A percentile compares a stretch with the other conserved stretches of the same genome.
Evolutionary conservation across 1,140 invertebrate genomes (phyloP).

Genomic region (Parapsyche elsis): DNA sequence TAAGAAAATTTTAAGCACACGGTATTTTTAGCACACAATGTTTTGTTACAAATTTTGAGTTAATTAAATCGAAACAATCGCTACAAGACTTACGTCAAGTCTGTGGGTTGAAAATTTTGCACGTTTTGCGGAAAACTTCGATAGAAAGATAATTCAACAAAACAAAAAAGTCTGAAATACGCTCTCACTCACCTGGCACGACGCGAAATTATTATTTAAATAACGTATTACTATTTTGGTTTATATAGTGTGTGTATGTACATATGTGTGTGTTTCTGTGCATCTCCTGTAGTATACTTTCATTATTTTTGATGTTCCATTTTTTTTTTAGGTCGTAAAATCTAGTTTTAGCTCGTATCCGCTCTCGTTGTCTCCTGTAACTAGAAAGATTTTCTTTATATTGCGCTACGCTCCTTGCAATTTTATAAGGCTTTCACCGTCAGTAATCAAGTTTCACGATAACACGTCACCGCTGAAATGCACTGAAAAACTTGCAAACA

Average conservation of each 20-base stretch:
- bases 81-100: too few relatives aligned
- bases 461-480: constrained; percentile 24
- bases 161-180: not conserved
- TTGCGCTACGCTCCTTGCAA: constrained; percentile 20
- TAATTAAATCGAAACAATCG: too few relatives aligned
- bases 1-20: too few relatives aligned
- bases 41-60: too few relatives aligned
- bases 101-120: too few relatives aligned
- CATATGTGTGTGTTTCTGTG: not conserved
- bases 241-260: not conserved
- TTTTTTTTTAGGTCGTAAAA: constrained; percentile 22
- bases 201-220: not conserved
- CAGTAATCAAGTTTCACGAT: constrained; percentile 32
- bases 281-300: constrained; percentile 16
- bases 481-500: not conserved
- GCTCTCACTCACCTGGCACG: not conserved
- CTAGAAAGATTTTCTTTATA: constrained; percentile 32
- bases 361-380: constrained; percentile 7
- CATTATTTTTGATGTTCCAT: constrained; percentile 6
- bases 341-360: constrained; percentile 25
- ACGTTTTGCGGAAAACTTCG: too few relatives aligned
- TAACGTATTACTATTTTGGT: not conserved
- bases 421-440: constrained; percentile 30
- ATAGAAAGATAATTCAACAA: too few relatives aligned
- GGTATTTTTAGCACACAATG: too few relatives aligned